phyloP scores from a whole-genome alignment of 2,797 vertebrate genomes.

The Gymnodraco acuticeps region DNA sequence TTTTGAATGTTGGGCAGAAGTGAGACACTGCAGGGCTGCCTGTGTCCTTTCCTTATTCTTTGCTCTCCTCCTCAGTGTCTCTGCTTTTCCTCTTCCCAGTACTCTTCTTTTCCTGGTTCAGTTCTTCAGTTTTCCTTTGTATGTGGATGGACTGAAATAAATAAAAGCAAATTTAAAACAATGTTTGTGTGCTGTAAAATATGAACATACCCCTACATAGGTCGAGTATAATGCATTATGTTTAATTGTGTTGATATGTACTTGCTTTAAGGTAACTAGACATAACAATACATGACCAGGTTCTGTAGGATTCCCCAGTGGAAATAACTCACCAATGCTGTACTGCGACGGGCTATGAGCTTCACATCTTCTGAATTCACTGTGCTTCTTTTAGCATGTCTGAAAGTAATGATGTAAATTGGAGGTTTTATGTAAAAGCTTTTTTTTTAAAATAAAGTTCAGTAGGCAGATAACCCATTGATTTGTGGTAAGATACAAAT shows the following conservation, averaged over 20 bases:
- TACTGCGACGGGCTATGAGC: constrained; percentile 91
- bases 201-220: constrained; percentile 30
- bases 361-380: constrained; percentile 94
- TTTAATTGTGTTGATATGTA: neutral
- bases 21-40: constrained; percentile 43
- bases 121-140: constrained; percentile 83
- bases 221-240: neutral
- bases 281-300: neutral
- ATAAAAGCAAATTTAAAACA: constrained; percentile 68
- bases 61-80: constrained; percentile 74
- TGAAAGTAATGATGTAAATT: constrained; percentile 57
- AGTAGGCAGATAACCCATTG: neutral
- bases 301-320: neutral
- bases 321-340: constrained; percentile 87
- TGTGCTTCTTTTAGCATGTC: constrained; percentile 93
- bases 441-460: too few species aligned
- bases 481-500: neutral
- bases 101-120: constrained; percentile 83
- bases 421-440: neutral
- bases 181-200: constrained; percentile 63
- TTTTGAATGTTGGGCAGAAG: constrained; percentile 49
- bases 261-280: neutral
- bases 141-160: constrained; percentile 83
- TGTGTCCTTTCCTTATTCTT: constrained; percentile 68
- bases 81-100: constrained; percentile 80